phyloP scores from a whole-genome alignment of 2,113 vertebrate genomes.

The Notothenia rossii region DNA sequence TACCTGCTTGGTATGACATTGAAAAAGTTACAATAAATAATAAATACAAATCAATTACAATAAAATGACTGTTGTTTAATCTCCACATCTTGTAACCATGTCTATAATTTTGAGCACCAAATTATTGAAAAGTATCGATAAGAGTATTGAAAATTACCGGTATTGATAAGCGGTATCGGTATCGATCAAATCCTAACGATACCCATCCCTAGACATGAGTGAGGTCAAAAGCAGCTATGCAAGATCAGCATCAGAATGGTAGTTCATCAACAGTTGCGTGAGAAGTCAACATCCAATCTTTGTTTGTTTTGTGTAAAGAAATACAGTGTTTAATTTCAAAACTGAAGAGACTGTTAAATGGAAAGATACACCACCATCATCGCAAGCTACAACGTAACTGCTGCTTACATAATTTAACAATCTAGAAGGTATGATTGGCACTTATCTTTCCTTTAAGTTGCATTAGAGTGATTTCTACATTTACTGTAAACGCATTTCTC shows the following conservation, averaged over 20 bases:
- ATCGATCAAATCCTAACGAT: no score
- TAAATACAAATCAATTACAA: no score
- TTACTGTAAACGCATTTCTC: neutral
- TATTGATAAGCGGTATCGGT: no score
- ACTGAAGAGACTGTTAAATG: neutral
- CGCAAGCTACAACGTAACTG: neutral
- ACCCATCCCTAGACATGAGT: constrained; percentile 1
- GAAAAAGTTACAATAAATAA: no score
- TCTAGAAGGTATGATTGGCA: neutral
- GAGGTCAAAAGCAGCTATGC: neutral
- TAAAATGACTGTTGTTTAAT: no score
- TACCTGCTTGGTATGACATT: no score
- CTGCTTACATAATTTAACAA: neutral
- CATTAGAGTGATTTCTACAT: neutral
- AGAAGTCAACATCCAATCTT: neutral
- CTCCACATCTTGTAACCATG: no score
- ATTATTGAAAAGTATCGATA: no score
- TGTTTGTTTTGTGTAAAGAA: neutral
- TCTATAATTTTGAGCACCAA: no score
- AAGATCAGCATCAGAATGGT: constrained; percentile 11
- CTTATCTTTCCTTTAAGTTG: neutral
- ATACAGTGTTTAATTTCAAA: neutral
- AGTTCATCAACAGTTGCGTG: neutral
- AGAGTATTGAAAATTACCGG: no score
- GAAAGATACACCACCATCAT: neutral